Conservation (phyloP, 2,797 vertebrate genomes). For the Gallirallus australis region DNA sequence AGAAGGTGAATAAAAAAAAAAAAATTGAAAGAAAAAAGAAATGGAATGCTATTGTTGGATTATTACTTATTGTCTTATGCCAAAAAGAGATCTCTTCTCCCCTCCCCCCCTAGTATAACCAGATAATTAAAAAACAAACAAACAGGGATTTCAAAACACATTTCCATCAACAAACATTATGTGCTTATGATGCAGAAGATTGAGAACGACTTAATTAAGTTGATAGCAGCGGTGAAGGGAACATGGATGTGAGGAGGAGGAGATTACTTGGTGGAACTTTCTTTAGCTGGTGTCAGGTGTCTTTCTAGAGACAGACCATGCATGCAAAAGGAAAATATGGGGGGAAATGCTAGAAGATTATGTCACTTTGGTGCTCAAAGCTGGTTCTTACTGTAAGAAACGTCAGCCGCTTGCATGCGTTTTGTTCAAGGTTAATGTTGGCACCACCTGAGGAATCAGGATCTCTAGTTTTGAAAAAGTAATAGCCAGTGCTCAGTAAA, state of each 20-base stretch:
- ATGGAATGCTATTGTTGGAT: neutral
- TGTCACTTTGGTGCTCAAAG: neutral
- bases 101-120: neutral
- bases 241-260: neutral
- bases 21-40: neutral
- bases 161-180: constrained; percentile 38
- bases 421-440: neutral
- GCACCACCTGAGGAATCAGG: neutral
- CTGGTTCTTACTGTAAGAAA: neutral
- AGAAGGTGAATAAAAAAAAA: neutral
- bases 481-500: neutral
- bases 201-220: constrained; percentile 39
- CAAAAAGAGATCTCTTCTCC: neutral
- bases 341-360: neutral
- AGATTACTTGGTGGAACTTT: constrained; percentile 8
- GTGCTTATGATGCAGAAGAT: constrained; percentile 54
- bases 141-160: constrained; percentile 44
- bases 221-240: constrained; percentile 17
- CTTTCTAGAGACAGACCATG: neutral
- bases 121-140: constrained; percentile 60
- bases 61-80: neutral
- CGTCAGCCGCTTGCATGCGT: neutral
- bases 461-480: neutral
- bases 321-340: neutral
- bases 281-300: neutral